A percentile compares a stretch with the other conserved stretches of the same genome.
Evolutionary conservation across 2,113 vertebrate species (phyloP).

Genomic region (Canis aureus): DNA sequence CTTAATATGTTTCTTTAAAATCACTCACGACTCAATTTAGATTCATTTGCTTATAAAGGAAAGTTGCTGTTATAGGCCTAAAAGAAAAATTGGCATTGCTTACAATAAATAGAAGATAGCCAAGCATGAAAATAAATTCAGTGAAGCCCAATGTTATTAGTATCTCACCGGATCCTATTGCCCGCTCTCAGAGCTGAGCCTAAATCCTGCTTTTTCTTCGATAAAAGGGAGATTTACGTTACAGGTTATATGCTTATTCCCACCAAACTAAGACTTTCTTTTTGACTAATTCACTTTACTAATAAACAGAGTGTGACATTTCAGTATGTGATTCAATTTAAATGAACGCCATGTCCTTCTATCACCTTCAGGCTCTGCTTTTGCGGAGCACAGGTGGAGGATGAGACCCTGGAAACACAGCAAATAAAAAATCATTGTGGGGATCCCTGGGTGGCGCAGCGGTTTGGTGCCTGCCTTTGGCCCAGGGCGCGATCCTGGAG

Average conservation of each 20-base stretch:
- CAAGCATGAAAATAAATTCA: conserved; percentile 33
- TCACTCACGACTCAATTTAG: not conserved
- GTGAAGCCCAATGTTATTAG: conserved; percentile 43
- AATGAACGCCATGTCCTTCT: not conserved
- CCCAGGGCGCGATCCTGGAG: too few species aligned
- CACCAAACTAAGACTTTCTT: not conserved
- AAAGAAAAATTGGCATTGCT: conserved; percentile 49
- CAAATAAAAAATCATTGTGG: not conserved
- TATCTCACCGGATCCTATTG: not conserved
- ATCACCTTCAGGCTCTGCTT: not conserved
- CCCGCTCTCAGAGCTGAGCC: not conserved
- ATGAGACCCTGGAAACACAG: not conserved
- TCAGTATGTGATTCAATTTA: not conserved
- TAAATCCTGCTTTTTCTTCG: not conserved
- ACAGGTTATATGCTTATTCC: not conserved
- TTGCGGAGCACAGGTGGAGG: not conserved
- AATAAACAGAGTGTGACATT: not conserved
- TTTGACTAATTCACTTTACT: not conserved
- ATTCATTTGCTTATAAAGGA: conserved; percentile 25
- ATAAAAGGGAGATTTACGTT: not conserved
- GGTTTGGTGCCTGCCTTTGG: too few species aligned
- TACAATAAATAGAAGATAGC: not conserved
- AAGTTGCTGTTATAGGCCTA: not conserved
- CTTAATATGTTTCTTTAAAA: conserved; percentile 10
- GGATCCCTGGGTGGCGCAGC: too few species aligned